Evolutionary conservation across 2,113 vertebrate species (phyloP), one percentile per base, ranked within the genome.

Genomic region (Pyxicephalus adspersus): DNA sequence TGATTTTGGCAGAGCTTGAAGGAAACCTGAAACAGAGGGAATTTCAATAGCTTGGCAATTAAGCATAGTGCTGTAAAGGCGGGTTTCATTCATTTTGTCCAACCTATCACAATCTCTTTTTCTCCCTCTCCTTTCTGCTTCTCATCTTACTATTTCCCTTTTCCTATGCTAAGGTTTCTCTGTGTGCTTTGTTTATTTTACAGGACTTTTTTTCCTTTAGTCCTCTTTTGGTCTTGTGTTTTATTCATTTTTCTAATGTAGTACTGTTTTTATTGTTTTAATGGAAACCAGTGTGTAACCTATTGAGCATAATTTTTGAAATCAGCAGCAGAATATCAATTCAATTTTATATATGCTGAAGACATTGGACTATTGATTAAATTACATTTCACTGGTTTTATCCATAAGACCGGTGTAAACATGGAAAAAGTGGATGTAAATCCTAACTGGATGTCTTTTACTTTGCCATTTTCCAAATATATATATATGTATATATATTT

Each of bases 1-100:
- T 70, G 77, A 70, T 70, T 67, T 80, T 80, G 77, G 77, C 77
- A 80, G 31, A 22, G 77, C 77, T 80, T 80, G 64, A 80, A 80
- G 77, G 77, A 80, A 80, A 80, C 22, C 17, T 68, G 55, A 70
- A 80, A 45, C 65, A 77, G 23, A 80, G 64, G 65, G 55, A 61
- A 80, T 80, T 80, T 80, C 66, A 80, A 60, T 71, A 34, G 65
- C 26, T 55, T 70, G 77, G 77, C 77, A 80, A 70, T 70, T 70
- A 80, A 68, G 18, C 65, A 45, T 25, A 66, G 58, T 71, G 52
- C 77, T 58, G 52, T 29, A 80, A 7, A 72, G 28, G 18, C 29
- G 63, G 16, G 19, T 3, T 76, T 58, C 67, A 18, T 23, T 51
- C 80, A 45, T 11, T 51, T 29, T 25, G 19, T 20, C 71, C 15